Conservation (phyloP, 2,888 invertebrate species). For the Sycophila texana region DNA sequence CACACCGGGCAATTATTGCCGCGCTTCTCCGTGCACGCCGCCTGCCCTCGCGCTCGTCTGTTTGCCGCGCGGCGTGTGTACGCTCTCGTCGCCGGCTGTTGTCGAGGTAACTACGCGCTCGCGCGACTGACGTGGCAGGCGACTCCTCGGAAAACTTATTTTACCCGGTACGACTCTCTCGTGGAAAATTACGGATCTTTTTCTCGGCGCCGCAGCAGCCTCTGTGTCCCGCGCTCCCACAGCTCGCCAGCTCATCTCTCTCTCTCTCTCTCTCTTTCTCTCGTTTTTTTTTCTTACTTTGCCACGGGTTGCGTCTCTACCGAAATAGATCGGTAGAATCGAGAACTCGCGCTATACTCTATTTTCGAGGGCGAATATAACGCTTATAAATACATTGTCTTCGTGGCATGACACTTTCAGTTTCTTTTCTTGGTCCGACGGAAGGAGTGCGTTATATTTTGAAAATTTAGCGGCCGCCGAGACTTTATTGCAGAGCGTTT, state of each 20-base stretch:
- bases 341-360: constrained; percentile 13
- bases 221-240: neutral
- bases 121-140: constrained; percentile 22
- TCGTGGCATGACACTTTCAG: constrained; percentile 42
- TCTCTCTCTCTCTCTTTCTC: neutral
- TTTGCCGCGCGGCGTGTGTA: constrained; percentile 15
- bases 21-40: constrained; percentile 8
- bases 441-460: constrained; percentile 18
- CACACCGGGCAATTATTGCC: constrained; percentile 41
- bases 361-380: constrained; percentile 48
- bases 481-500: neutral
- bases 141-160: constrained; percentile 39
- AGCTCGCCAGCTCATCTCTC: constrained; percentile 4
- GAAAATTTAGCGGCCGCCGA: neutral
- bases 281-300: neutral
- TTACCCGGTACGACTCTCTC: constrained; percentile 22
- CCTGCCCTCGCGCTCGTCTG: constrained; percentile 1
- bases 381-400: constrained; percentile 56
- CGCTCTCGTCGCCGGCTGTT: constrained; percentile 16
- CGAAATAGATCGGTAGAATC: too few relatives aligned
- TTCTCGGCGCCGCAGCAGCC: neutral
- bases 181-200: constrained; percentile 65
- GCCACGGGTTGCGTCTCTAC: neutral
- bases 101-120: constrained; percentile 44
- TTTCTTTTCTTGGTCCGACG: neutral